A percentile compares a stretch with the other conserved stretches of the same genome.
These are phyloP conservation scores for Momotus momota DNA, from an alignment of 2,797 vertebrate genomes.

Conservation along the genomic window DNA sequence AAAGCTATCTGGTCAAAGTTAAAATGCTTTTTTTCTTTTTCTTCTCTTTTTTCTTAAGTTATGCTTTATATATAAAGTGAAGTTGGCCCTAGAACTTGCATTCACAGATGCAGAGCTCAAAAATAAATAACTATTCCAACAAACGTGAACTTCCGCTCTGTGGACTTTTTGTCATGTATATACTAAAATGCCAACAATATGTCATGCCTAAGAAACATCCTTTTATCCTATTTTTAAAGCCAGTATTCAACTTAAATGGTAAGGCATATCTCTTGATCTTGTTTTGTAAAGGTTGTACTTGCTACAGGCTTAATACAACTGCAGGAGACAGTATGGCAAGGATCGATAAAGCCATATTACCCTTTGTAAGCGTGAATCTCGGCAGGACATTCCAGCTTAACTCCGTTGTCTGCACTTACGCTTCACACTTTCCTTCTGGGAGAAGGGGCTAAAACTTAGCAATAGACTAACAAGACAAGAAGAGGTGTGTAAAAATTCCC, in stretches of 20 bases:
- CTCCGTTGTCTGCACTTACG: constrained; percentile 56
- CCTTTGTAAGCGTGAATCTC: constrained; percentile 75
- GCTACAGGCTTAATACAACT: constrained; percentile 73
- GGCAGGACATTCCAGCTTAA: constrained; percentile 74
- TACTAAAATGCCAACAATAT: constrained; percentile 72
- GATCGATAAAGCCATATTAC: constrained; percentile 78
- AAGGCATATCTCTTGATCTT: constrained; percentile 77
- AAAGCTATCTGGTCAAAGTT: background rate
- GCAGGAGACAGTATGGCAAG: constrained; percentile 72
- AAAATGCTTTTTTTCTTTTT: background rate
- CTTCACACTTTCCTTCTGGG: constrained; percentile 63
- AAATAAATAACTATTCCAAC: constrained; percentile 2
- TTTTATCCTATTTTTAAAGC: constrained; percentile 72
- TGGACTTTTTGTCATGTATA: constrained; percentile 65
- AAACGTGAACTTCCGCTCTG: background rate
- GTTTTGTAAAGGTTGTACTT: constrained; percentile 80
- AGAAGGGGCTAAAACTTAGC: constrained; percentile 33
- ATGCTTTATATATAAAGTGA: background rate
- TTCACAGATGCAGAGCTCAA: background rate
- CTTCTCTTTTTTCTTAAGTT: background rate
- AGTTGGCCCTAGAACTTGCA: background rate
- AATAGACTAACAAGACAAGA: background rate
- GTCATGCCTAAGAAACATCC: constrained; percentile 58
- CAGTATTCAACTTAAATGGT: constrained; percentile 73
- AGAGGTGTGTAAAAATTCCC: constrained; percentile 5